Base-by-base conservation (phyloP, 2,113 vertebrate species). In the Eudyptes chrysolophus region DNA sequence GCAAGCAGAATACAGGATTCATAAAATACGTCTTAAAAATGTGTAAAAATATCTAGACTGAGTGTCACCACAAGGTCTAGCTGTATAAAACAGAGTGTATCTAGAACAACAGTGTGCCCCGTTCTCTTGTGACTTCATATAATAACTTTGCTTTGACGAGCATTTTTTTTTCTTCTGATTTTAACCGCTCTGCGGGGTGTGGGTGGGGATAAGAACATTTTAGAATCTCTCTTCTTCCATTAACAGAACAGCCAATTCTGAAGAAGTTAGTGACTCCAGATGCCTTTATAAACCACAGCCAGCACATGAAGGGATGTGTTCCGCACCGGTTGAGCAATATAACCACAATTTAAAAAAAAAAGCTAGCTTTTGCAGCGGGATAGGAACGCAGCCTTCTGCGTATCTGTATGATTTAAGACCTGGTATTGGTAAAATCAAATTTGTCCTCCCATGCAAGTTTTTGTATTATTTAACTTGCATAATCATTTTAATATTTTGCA, bases 211-310 rank as follows among this genome's bases (percentile, higher is more conserved):
- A 69, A 93, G 36, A 66, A 75, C 11, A 62, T 78, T 87, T 86
- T 8, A 8, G 69, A 76, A 15, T 75, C 19, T 75, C 32, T 42
- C 40, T 54, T 80, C 51, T 92, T 84, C 48, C 34, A 60, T 72
- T 34, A 92, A 77, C 4, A 68, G 30, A 92, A 61, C 13, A 74
- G 8, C 15, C 42, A 75, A 44, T 89, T 96, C 90, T 89, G 69
- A 89, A 95, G 30, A 92, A n/a, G 4, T 89, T 32, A 72, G 30
- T 70, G 52, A 70, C 51, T 82, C 36, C 79, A 95, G 48, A 90
- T 75, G 89, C 48, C 55, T 92, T 86, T 68, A 75, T 20, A 89
- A 92, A 89, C 84, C 65, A 87, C 72, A 89, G 44, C 11, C n/a
- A 87, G 77, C 10, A 82, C 21, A 68, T 13, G 7, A 82, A 96